Evolutionary conservation across 1,140 invertebrate genomes (phyloP).

Genomic region (Pinna nobilis): DNA sequence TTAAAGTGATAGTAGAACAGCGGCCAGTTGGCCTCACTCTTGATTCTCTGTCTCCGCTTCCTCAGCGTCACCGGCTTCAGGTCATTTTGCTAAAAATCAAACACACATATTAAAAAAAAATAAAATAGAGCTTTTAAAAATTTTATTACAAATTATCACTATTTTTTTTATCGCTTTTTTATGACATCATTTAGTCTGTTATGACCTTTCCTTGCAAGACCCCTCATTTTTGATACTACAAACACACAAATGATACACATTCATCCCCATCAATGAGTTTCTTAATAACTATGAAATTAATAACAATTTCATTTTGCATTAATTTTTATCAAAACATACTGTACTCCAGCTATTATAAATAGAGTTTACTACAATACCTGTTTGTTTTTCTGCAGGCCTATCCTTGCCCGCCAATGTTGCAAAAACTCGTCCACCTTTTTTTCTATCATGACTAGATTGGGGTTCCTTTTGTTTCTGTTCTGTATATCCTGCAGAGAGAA

Average conservation of each 20-base stretch:
- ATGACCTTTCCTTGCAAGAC: no score
- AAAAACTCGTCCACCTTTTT: slow-evolving; percentile 82
- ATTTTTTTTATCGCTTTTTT: no score
- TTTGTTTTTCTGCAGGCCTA: slow-evolving; percentile 80
- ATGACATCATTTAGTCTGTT: no score
- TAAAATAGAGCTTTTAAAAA: no score
- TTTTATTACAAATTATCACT: no score
- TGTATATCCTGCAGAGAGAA: slow-evolving; percentile 67
- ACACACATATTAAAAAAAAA: not conserved
- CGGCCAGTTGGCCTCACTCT: slow-evolving; percentile 89
- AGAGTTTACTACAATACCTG: slow-evolving; percentile 75
- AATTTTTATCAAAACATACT: no score
- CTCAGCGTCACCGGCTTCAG: slow-evolving; percentile 88
- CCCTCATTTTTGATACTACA: no score
- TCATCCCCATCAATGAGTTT: not conserved
- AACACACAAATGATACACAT: no score
- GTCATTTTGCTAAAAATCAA: slow-evolving; percentile 59
- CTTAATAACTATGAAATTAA: no score
- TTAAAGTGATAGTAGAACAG: slow-evolving; percentile 98
- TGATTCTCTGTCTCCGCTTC: slow-evolving; percentile 92
- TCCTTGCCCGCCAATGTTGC: slow-evolving; percentile 91
- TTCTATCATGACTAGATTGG: slow-evolving; percentile 76
- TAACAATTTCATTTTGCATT: no score
- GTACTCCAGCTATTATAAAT: not conserved
- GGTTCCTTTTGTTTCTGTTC: slow-evolving; percentile 72